Conservation (phyloP, 1,140 invertebrate genomes). For the Belonocnema kinseyi region DNA sequence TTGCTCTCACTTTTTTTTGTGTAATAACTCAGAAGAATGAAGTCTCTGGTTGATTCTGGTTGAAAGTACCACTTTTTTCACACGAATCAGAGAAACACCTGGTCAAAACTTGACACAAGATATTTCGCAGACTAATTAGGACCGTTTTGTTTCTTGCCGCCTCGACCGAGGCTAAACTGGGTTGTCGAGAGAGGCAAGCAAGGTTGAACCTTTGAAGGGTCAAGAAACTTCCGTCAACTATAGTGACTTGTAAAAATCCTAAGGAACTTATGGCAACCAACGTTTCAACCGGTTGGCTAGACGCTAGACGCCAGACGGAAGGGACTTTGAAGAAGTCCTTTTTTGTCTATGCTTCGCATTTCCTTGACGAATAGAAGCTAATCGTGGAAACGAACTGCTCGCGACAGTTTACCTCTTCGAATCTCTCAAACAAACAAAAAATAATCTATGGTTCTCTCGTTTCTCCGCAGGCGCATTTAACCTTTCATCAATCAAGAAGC, state of each 20-base stretch:
- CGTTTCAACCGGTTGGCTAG: neutral
- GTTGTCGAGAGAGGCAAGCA: neutral
- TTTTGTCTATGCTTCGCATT: constrained; percentile 23
- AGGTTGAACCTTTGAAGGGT: constrained; percentile 7
- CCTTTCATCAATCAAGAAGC: neutral
- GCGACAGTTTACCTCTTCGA: constrained; percentile 28
- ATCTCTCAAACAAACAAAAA: constrained; percentile 7
- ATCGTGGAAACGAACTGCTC: constrained; percentile 10
- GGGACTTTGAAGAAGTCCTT: constrained; percentile 28
- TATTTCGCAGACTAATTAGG: constrained; percentile 9
- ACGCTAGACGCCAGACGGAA: constrained; percentile 17
- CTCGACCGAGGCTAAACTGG: neutral
- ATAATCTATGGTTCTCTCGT: neutral
- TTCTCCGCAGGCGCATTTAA: constrained; percentile 10
- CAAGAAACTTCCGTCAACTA: constrained; percentile 29
- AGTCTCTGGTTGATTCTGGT: too few relatives aligned
- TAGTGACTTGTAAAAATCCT: neutral
- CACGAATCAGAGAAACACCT: constrained; percentile 10
- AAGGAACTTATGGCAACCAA: constrained; percentile 2
- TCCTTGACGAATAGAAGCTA: constrained; percentile 13
- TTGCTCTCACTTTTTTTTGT: too few relatives aligned
- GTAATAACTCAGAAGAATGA: too few relatives aligned
- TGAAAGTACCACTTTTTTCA: too few relatives aligned
- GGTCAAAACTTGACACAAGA: neutral
- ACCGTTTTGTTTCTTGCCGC: neutral